phyloP scores from a whole-genome alignment of 2,797 vertebrate genomes.

The Tachyglossus aculeatus region DNA sequence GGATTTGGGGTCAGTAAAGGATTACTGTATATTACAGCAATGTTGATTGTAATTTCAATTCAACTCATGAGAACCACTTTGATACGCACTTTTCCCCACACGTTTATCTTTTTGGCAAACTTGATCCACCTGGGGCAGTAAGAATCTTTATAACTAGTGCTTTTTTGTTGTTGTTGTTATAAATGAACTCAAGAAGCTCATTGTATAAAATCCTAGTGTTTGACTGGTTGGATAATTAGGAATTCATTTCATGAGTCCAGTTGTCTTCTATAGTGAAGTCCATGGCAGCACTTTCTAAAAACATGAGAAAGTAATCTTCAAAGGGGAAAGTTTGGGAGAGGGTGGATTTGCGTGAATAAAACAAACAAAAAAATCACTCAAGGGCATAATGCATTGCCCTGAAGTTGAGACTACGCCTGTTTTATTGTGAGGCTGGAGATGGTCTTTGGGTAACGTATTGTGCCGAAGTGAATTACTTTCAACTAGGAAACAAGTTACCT shows the following conservation, averaged over 20 bases:
- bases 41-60: constrained; percentile 51
- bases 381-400: constrained; percentile 59
- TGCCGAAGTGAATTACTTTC: constrained; percentile 68
- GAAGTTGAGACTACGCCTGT: constrained; percentile 64
- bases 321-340: constrained; percentile 43
- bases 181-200: constrained; percentile 56
- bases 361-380: constrained; percentile 46
- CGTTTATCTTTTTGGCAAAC: constrained; percentile 44
- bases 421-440: constrained; percentile 70
- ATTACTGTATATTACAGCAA: constrained; percentile 54
- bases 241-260: constrained; percentile 58
- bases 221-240: constrained; percentile 56
- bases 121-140: constrained; percentile 52
- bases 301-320: constrained; percentile 60
- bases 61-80: constrained; percentile 60
- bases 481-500: constrained; percentile 69
- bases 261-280: constrained; percentile 59
- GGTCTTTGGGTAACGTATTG: constrained; percentile 71
- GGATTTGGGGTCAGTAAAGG: constrained; percentile 13
- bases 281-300: constrained; percentile 50
- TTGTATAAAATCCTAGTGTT: constrained; percentile 59
- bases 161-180: constrained; percentile 7
- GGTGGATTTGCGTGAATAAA: constrained; percentile 46
- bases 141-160: constrained; percentile 29
- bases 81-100: constrained; percentile 32